Conservation (phyloP, 2,888 invertebrate genomes). For the Eupithecia subfuscata region DNA sequence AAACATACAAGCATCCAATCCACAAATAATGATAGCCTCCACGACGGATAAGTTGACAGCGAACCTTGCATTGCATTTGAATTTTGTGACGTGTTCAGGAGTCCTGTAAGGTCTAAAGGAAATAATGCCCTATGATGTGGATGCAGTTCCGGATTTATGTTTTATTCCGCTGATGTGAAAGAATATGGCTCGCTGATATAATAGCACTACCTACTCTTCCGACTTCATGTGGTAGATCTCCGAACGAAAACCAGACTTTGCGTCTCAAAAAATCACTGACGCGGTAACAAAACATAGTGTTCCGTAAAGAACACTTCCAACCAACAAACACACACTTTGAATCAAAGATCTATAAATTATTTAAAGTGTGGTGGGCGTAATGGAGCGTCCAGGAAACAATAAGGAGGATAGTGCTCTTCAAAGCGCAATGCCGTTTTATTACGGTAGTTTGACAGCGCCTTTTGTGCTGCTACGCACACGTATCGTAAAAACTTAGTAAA, state of each 20-base stretch:
- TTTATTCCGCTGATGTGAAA: too few relatives aligned
- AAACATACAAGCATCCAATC: not conserved
- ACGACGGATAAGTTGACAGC: too few relatives aligned
- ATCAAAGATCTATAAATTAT: slow-evolving; percentile 38
- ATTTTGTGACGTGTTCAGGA: too few relatives aligned
- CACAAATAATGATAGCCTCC: too few relatives aligned
- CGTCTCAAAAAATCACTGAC: not conserved
- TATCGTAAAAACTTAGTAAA: not conserved
- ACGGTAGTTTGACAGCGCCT: slow-evolving; percentile 38
- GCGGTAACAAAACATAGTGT: not conserved
- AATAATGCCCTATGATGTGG: too few relatives aligned
- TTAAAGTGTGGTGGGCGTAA: slow-evolving; percentile 43
- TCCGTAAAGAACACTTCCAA: not conserved
- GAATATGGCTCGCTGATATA: not conserved
- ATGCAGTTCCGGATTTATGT: too few relatives aligned
- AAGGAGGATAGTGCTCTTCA: slow-evolving; percentile 39
- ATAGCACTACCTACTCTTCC: not conserved
- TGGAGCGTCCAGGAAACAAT: slow-evolving; percentile 46
- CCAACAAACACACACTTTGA: slow-evolving; percentile 18
- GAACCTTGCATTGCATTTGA: too few relatives aligned
- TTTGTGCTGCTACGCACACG: not conserved
- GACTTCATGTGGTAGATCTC: not conserved
- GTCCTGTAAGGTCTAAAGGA: too few relatives aligned
- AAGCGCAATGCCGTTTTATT: slow-evolving; percentile 36
- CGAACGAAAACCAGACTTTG: not conserved